These are phyloP conservation scores for Embiotoca jacksoni DNA, from an alignment of 2,113 vertebrate genomes.

Conservation along the genomic window DNA sequence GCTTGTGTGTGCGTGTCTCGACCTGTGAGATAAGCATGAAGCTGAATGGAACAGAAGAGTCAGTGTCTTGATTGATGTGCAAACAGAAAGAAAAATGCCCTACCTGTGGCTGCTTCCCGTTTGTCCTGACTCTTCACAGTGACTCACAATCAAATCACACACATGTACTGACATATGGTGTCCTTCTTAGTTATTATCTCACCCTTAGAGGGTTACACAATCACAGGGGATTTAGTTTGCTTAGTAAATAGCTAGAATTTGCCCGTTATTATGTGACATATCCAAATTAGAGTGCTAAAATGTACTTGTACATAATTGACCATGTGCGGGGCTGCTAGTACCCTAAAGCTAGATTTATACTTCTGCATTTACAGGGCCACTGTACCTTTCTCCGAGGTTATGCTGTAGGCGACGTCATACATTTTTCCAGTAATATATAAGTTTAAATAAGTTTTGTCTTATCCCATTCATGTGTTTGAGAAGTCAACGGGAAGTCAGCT, in stretches of 20 bases:
- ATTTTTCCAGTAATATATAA: too few relatives aligned
- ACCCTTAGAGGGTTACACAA: neutral
- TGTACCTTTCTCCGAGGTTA: too few relatives aligned
- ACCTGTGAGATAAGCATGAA: constrained; percentile 13
- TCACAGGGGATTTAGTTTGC: neutral
- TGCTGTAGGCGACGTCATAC: too few relatives aligned
- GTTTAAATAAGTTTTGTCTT: too few relatives aligned
- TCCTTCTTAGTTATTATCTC: neutral
- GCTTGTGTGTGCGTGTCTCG: neutral
- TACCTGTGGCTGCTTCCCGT: constrained; percentile 24
- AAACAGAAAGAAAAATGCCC: constrained; percentile 22
- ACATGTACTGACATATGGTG: constrained; percentile 18
- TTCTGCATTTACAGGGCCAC: too few relatives aligned
- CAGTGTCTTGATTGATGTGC: constrained; percentile 39
- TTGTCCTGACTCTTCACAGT: constrained; percentile 21
- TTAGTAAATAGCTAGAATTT: neutral
- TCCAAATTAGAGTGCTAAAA: neutral
- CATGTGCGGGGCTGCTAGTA: neutral
- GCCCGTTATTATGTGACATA: neutral
- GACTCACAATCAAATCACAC: constrained; percentile 50
- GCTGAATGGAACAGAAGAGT: constrained; percentile 37
- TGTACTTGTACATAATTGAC: neutral
- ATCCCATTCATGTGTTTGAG: too few relatives aligned
- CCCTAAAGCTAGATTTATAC: too few relatives aligned
- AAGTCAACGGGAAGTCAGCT: too few relatives aligned